These are phyloP conservation scores for Geodia barretti DNA, from an alignment of 37 sponge, comb jelly and placozoan genomes.

Conservation along the genomic window DNA sequence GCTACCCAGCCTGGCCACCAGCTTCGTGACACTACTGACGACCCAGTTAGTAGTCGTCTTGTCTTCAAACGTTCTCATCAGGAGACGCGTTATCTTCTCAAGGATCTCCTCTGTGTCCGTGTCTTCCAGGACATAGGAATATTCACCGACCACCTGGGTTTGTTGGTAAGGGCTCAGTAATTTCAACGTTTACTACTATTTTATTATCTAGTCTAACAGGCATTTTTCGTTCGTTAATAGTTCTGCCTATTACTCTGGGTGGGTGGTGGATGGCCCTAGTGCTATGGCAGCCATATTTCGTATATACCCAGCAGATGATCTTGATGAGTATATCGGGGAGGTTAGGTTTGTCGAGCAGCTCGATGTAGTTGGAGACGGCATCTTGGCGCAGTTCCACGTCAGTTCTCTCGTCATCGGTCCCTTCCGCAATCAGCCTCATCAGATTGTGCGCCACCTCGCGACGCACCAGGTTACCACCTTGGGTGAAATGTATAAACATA, in stretches of 20 bases:
- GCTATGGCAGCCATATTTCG: too few species aligned
- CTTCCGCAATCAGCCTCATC: conserved; percentile 90
- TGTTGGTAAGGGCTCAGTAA: too few species aligned
- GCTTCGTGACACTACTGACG: conserved; percentile 55
- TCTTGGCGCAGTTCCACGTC: conserved; percentile 67
- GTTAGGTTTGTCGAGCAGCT: conserved; percentile 60
- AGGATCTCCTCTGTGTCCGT: conserved; percentile 55
- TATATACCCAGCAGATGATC: conserved; percentile 81
- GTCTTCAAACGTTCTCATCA: conserved; percentile 47
- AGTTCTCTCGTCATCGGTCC: conserved; percentile 73
- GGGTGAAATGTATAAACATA: too few species aligned
- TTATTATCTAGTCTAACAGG: too few species aligned
- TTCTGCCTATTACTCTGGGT: too few species aligned
- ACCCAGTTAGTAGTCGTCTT: conserved; percentile 63
- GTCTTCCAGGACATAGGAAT: conserved; percentile 68
- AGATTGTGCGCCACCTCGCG: conserved; percentile 86
- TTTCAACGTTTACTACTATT: too few species aligned
- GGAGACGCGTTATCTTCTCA: conserved; percentile 51
- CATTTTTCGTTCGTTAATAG: too few species aligned
- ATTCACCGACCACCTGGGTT: conserved; percentile 81
- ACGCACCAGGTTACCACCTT: conserved; percentile 66
- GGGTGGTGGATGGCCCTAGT: too few species aligned
- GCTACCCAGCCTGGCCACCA: conserved; percentile 62
- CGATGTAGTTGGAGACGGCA: conserved; percentile 71
- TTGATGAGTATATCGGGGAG: conserved; percentile 76